Percentiles rank a stretch among this genome's conserved stretches.
These are phyloP conservation scores for Lithophane socia DNA, from an alignment of 2,888 invertebrate species.

Conservation along the genomic window DNA sequence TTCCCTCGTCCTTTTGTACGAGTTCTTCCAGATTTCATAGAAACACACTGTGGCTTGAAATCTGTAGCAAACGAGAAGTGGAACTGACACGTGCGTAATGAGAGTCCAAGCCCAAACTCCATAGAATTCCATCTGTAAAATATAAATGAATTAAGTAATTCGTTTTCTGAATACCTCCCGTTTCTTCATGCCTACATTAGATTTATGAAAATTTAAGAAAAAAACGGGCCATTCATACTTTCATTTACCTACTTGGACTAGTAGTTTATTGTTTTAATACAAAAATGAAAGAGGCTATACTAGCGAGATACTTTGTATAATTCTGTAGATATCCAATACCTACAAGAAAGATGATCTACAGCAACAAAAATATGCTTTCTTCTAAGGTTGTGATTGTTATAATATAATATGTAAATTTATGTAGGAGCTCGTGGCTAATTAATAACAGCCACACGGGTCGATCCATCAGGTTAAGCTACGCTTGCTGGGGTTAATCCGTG, in stretches of 20 bases:
- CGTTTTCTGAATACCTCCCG: neutral
- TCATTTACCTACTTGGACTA: neutral
- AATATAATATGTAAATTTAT: no score
- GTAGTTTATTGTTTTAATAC: neutral
- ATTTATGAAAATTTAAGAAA: neutral
- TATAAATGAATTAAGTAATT: neutral
- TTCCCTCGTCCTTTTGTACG: slow-evolving; percentile 91
- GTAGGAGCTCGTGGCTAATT: no score
- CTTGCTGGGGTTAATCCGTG: no score
- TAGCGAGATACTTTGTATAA: neutral
- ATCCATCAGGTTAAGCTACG: no score
- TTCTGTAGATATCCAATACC: neutral
- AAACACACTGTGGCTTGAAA: slow-evolving; percentile 95
- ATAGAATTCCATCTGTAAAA: slow-evolving; percentile 90
- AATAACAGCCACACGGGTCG: no score
- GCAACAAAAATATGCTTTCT: no score
- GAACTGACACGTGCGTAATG: slow-evolving; percentile 93
- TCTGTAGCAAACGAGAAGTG: slow-evolving; percentile 93
- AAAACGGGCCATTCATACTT: neutral
- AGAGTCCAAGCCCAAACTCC: slow-evolving; percentile 94
- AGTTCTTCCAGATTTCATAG: slow-evolving; percentile 94
- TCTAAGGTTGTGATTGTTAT: no score
- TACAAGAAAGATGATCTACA: neutral
- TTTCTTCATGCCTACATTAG: neutral
- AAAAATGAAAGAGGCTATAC: neutral